A percentile compares a stretch with the other conserved stretches of the same genome.
Evolutionary conservation across 1,140 invertebrate species (phyloP).

Genomic region (Colletes latitarsis): DNA sequence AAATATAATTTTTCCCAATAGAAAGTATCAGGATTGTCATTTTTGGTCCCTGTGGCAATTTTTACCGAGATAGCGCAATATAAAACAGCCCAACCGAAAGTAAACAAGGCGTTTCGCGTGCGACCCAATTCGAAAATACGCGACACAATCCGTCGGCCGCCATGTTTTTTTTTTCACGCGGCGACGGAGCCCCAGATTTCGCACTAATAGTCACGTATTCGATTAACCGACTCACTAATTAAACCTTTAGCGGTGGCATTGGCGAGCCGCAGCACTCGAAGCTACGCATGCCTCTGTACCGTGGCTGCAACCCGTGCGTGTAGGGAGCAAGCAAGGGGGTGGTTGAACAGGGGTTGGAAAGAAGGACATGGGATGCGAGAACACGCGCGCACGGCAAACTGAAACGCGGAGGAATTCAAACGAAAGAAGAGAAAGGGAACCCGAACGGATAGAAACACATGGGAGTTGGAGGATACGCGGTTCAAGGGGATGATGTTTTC

Average conservation of each 20-base stretch:
- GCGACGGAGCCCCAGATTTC: slow-evolving; percentile 53
- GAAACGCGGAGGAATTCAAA: slow-evolving; percentile 9
- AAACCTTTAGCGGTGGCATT: slow-evolving; percentile 66
- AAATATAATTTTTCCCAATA: too few species aligned
- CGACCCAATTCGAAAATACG: not conserved
- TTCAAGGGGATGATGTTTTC: slow-evolving; percentile 8
- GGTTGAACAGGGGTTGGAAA: not conserved
- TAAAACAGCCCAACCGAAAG: not conserved
- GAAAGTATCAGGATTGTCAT: too few species aligned
- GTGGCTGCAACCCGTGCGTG: slow-evolving; percentile 17
- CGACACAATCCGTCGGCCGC: not conserved
- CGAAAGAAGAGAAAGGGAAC: slow-evolving; percentile 7
- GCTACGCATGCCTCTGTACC: slow-evolving; percentile 59
- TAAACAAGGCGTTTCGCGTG: not conserved
- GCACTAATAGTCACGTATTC: slow-evolving; percentile 65
- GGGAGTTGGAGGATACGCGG: slow-evolving; percentile 1
- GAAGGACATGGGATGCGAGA: slow-evolving; percentile 7
- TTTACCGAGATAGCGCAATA: too few species aligned
- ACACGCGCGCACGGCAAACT: not conserved
- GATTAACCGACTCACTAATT: slow-evolving; percentile 70
- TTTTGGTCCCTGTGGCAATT: too few species aligned
- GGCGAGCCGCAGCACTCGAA: slow-evolving; percentile 60
- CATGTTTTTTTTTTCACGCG: slow-evolving; percentile 8
- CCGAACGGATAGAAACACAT: slow-evolving; percentile 42
- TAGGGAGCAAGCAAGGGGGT: not conserved